Evolutionary conservation across 2,113 vertebrate genomes (phyloP), one percentile per base, ranked within the genome.

Genomic region (Amblyopsis rosae): DNA sequence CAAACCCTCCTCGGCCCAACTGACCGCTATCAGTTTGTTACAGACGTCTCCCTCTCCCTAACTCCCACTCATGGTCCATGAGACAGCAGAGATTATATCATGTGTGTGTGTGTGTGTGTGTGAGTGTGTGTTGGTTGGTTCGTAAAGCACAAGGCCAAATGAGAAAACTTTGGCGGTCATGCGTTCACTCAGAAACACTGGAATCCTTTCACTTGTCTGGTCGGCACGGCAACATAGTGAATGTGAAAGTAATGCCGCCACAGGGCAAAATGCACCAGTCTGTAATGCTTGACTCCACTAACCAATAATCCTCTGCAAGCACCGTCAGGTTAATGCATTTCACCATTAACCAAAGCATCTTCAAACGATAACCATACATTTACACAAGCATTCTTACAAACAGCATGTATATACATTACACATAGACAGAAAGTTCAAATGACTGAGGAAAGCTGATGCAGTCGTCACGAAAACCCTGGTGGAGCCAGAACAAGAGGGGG

Each of bases 401-500:
- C 35, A 41, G 7, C 26, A 3, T 26, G 26, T 2, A 2, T 2
- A 26, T 41, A 6, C 35, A 41, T 41, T 41, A 26, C 35, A 41
- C 35, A 41, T 41, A 6, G 35, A 41, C 7, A 60, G 66, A 1
- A 62, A 57, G 64, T 67, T 8, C 35, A 26, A 26, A 26, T 26
- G 26, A 26, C 26, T 26, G 26, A 48, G 53, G 54, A 64, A 66
- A 75, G 57, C 59, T 3, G 11, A 77, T 50, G 56, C 63, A 32
- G 85, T 86, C 10, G 13, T 81, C 81, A 81, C 87, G 76, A 81
- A 64, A 87, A 91, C 90, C 10, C 4, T 2, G 35, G 47, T 51
- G 12, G 13, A 76, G 78, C 73, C 67, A 75, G 70, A 89, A 90
- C 86, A 92, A 90, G 81, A 69, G 59, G 72, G 77, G 69, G 76